Base-by-base conservation (phyloP, 2,113 vertebrate genomes). In the Coreoperca whiteheadi region DNA sequence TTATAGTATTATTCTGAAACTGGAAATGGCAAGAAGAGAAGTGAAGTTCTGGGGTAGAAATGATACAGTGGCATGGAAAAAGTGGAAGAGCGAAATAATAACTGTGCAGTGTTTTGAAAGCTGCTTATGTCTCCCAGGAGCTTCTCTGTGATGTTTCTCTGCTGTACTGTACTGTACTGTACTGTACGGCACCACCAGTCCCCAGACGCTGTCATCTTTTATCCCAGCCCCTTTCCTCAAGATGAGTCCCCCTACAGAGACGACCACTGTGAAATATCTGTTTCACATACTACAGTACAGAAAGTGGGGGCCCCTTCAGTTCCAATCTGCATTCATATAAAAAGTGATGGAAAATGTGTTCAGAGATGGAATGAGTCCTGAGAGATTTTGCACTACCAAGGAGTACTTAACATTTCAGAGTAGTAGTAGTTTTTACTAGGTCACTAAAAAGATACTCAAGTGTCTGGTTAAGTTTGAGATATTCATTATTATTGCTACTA, bases 41-140 rank as follows among this genome's bases (percentile, higher is more conserved):
- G 53, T 28, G 41, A 79, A 51, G 39, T 53, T 69, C 51, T 68
- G 12, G 14, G 25, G 20, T n/a, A 57, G 32, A 68, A 85, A 43
- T 39, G 57, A 53, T 37, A 65, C 48, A 74, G 54, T 53, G 21
- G 61, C 43, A 79, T 30, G 16, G n/a, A 77, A 68, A 57, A 71
- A 78, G 46, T 70, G 34, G 46, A 73, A 67, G 59, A 59, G 61
- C 0, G 65, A 78, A 59, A 68, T 48, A 71, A 73, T 86, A 63
- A 78, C 18, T 63, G 67, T 77, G 79, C 79, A 65, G 70, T 61
- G 34, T 79, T 65, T n/a, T 85, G 63, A 81, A 87, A 89, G 89
- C 87, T 70, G 81, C 83, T 88, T 85, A 85, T 83, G 48, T 81
- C 72, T 91, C 83, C 63, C 79, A 43, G 74, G 70, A 77, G 69